Percentiles rank a stretch among this genome's conserved stretches.
phyloP scores from a whole-genome alignment of 2,797 vertebrate genomes.

The Protonibea diacanthus region DNA sequence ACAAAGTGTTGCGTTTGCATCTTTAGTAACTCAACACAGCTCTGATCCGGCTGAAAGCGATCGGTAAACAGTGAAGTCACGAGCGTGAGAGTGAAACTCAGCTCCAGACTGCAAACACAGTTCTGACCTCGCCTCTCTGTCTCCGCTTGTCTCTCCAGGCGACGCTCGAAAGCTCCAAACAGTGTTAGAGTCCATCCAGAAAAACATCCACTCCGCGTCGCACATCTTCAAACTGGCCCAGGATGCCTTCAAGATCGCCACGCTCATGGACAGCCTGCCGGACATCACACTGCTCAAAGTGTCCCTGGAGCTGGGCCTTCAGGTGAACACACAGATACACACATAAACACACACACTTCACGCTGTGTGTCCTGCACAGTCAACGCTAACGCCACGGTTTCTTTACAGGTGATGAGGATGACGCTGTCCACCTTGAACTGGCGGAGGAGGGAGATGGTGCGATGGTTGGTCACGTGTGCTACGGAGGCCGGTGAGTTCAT shows the following conservation, averaged over 20 bases:
- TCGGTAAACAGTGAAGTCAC: background rate
- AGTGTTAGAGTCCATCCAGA: conserved; percentile 96
- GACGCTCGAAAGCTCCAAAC: conserved; percentile 92
- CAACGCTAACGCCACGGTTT: background rate
- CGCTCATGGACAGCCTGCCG: conserved; percentile 94
- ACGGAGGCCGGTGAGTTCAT: conserved; percentile 93
- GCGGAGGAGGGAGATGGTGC: conserved; percentile 96
- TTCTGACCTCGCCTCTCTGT: background rate
- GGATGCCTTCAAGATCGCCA: conserved; percentile 97
- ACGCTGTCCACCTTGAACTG: conserved; percentile 95
- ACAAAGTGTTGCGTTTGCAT: background rate
- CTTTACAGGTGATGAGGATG: conserved; percentile 94
- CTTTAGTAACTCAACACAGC: background rate
- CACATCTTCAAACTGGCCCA: conserved; percentile 98
- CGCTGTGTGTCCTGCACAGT: rapidly evolving
- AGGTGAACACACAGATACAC: conserved; percentile 83
- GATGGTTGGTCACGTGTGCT: conserved; percentile 96
- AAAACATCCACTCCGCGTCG: conserved; percentile 94
- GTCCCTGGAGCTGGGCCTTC: conserved; percentile 94
- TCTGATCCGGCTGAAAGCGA: background rate
- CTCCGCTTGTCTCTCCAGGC: conserved; percentile 78
- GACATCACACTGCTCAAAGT: conserved; percentile 96
- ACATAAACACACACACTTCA: background rate
- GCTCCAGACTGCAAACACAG: no score
- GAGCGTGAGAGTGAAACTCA: background rate